Conservation (phyloP, 2,113 vertebrate genomes). For the Chunga burmeisteri region DNA sequence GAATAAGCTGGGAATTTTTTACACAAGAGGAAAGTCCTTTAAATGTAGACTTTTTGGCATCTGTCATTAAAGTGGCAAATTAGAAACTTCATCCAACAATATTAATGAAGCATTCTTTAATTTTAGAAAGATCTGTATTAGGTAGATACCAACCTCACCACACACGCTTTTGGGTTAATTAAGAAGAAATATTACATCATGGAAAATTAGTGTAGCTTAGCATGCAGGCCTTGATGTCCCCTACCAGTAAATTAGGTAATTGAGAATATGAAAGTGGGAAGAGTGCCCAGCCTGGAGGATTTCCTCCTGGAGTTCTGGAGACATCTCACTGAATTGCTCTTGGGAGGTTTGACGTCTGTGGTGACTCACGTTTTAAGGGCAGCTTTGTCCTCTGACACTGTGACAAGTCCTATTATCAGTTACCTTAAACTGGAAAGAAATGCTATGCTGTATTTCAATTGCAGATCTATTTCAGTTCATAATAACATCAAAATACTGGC, state of each 20-base stretch:
- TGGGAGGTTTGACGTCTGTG: neutral
- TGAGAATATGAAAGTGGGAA: constrained; percentile 11
- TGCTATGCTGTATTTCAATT: neutral
- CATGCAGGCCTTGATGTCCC: neutral
- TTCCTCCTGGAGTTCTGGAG: neutral
- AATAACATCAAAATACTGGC: neutral
- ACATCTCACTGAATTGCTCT: neutral
- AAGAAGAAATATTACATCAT: constrained; percentile 12
- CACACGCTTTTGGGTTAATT: neutral
- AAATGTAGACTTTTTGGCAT: neutral
- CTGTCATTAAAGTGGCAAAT: neutral
- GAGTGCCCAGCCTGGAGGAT: neutral
- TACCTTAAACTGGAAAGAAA: neutral
- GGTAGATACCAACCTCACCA: neutral
- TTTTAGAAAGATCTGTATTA: neutral
- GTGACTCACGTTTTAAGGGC: neutral
- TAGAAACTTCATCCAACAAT: neutral
- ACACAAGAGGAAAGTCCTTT: neutral
- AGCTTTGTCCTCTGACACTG: neutral
- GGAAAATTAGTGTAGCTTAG: neutral
- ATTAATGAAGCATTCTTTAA: neutral
- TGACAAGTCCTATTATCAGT: neutral
- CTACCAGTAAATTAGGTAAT: neutral
- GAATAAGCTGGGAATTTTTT: neutral
- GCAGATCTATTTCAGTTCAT: neutral